Conservation (phyloP, 92 coral and sea anemone species). For the Umimayanthus chanpuru region DNA sequence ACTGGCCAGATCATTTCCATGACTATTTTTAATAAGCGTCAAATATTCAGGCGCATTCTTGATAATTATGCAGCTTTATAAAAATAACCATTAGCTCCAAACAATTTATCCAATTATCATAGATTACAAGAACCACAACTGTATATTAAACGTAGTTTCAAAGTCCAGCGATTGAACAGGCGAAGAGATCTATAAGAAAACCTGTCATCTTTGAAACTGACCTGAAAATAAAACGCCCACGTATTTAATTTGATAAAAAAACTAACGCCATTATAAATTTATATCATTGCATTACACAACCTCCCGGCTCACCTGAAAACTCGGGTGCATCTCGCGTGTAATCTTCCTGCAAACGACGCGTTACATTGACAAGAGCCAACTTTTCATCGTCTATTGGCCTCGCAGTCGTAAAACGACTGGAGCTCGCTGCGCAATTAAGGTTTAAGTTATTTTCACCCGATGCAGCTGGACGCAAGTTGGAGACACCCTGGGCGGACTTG, state of each 20-base stretch:
- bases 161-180: neutral
- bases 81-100: neutral
- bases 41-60: too few species aligned
- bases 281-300: neutral
- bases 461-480: neutral
- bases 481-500: slow-evolving; percentile 9
- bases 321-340: slow-evolving; percentile 19
- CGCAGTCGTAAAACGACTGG: slow-evolving; percentile 58
- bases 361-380: slow-evolving; percentile 46
- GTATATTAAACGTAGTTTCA: neutral
- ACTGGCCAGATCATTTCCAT: too few species aligned
- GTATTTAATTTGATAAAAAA: too few species aligned
- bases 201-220: too few species aligned
- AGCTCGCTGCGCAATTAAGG: slow-evolving; percentile 39
- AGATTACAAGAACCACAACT: neutral
- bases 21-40: too few species aligned
- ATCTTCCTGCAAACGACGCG: slow-evolving; percentile 32
- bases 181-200: neutral
- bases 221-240: too few species aligned
- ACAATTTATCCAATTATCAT: neutral
- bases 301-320: slow-evolving; percentile 24
- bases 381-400: slow-evolving; percentile 69
- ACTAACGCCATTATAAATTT: neutral
- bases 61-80: too few species aligned
- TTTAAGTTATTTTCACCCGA: slow-evolving; percentile 54